phyloP scores from a whole-genome alignment of 2,113 vertebrate genomes.

The Leptosomus discolor region DNA sequence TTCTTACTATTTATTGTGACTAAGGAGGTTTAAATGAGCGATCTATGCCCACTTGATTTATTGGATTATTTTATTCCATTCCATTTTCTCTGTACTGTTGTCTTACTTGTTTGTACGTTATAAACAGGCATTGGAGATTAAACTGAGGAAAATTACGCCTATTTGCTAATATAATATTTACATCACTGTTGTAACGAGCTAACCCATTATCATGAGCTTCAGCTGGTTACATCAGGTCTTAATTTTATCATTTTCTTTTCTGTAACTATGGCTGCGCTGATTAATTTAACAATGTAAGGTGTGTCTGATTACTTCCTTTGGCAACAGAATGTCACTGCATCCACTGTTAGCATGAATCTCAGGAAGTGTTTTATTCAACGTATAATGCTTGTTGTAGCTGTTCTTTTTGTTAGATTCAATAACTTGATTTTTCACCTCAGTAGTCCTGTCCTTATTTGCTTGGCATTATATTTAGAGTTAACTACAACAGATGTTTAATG shows the following conservation, averaged over 20 bases:
- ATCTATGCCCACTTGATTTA: background rate
- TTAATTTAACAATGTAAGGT: background rate
- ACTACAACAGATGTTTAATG: background rate
- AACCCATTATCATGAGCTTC: constrained; percentile 6
- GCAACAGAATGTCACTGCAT: background rate
- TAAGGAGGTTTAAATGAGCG: background rate
- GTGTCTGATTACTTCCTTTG: constrained; percentile 9
- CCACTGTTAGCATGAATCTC: background rate
- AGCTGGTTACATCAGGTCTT: background rate
- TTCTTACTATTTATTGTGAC: background rate
- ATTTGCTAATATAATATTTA: background rate
- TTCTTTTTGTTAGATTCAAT: background rate
- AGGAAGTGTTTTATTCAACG: background rate
- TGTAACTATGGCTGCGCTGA: background rate
- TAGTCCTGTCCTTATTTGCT: background rate
- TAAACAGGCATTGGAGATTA: background rate
- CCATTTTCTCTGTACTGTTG: background rate
- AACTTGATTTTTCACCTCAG: background rate
- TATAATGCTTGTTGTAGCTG: background rate
- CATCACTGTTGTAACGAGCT: background rate
- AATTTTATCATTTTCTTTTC: constrained; percentile 4
- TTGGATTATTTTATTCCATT: background rate
- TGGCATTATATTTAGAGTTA: background rate
- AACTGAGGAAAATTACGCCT: background rate
- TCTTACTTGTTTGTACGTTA: background rate